A percentile compares a stretch with the other conserved stretches of the same genome.
Conservation (phyloP, 2,113 vertebrate species). For the Galeopterus variegatus region DNA sequence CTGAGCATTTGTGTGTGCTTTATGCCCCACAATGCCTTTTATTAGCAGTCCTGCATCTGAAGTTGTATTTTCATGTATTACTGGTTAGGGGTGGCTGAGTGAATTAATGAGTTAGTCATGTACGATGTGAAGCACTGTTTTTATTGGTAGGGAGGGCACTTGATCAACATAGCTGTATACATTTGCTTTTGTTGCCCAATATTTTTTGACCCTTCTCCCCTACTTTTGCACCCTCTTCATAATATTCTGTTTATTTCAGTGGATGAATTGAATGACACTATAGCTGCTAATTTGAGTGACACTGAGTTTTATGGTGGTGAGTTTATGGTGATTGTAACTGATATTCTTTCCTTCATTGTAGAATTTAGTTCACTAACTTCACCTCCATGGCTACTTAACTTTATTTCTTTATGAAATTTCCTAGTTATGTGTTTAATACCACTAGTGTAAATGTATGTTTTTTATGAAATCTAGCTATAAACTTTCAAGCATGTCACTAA, state of each 20-base stretch:
- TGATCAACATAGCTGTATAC: conserved; percentile 36
- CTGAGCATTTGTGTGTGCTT: neutral
- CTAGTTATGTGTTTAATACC: conserved; percentile 79
- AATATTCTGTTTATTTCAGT: conserved; percentile 99
- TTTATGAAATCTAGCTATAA: conserved; percentile 81
- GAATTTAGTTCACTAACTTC: conserved; percentile 92
- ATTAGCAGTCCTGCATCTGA: neutral
- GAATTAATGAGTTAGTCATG: conserved; percentile 72
- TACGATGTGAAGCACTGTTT: neutral
- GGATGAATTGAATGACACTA: conserved; percentile 99
- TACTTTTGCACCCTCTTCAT: conserved; percentile 90
- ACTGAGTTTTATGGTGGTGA: conserved; percentile 99
- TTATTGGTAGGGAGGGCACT: conserved; percentile 56
- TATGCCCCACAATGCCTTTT: neutral
- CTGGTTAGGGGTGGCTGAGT: conserved; percentile 76
- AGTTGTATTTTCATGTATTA: neutral
- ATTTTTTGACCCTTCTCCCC: conserved; percentile 86
- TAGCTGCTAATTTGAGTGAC: conserved; percentile 99
- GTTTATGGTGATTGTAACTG: conserved; percentile 95
- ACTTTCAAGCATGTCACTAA: conserved; percentile 76
- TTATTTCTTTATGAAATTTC: conserved; percentile 83
- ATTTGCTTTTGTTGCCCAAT: conserved; percentile 84
- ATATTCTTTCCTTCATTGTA: conserved; percentile 87
- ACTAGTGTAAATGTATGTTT: conserved; percentile 74
- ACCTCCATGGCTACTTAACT: conserved; percentile 88